Conservation (phyloP, 2,888 invertebrate species). For the Melinaea menophilus region DNA sequence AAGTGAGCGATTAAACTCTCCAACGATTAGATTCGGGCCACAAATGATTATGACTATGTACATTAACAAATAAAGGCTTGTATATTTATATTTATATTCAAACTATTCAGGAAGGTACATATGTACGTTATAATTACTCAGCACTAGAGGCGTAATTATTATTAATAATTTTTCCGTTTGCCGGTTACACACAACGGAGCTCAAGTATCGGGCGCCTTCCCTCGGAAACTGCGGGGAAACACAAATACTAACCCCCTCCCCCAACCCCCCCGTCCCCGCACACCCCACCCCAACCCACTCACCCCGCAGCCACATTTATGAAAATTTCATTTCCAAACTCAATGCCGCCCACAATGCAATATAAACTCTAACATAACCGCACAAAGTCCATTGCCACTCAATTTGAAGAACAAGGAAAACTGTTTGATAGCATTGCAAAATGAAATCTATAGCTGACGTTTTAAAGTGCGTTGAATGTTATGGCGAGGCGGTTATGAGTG, state of each 20-base stretch:
- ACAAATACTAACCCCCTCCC: constrained; percentile 54
- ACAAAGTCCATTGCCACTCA: constrained; percentile 64
- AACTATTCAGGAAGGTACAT: constrained; percentile 30
- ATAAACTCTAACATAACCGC: constrained; percentile 59
- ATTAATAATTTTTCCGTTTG: constrained; percentile 65
- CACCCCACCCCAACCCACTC: constrained; percentile 34
- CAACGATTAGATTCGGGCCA: constrained; percentile 14
- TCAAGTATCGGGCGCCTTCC: constrained; percentile 54
- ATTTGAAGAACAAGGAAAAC: constrained; percentile 51
- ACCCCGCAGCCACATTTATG: constrained; percentile 58
- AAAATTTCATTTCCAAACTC: constrained; percentile 74
- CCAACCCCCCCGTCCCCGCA: constrained; percentile 34
- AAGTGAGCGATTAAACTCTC: constrained; percentile 12
- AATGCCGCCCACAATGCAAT: constrained; percentile 52
- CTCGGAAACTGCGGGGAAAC: constrained; percentile 61
- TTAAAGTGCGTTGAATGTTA: constrained; percentile 49
- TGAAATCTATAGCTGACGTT: constrained; percentile 48
- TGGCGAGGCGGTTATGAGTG: constrained; percentile 47
- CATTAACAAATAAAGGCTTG: constrained; percentile 11
- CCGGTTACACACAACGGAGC: constrained; percentile 53
- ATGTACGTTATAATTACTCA: constrained; percentile 39
- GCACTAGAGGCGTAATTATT: constrained; percentile 53
- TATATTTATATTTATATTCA: constrained; percentile 10
- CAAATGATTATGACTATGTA: constrained; percentile 11
- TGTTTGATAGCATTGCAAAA: constrained; percentile 42